Conservation (phyloP, 2,888 invertebrate species). For the Parnassius mnemosyne region DNA sequence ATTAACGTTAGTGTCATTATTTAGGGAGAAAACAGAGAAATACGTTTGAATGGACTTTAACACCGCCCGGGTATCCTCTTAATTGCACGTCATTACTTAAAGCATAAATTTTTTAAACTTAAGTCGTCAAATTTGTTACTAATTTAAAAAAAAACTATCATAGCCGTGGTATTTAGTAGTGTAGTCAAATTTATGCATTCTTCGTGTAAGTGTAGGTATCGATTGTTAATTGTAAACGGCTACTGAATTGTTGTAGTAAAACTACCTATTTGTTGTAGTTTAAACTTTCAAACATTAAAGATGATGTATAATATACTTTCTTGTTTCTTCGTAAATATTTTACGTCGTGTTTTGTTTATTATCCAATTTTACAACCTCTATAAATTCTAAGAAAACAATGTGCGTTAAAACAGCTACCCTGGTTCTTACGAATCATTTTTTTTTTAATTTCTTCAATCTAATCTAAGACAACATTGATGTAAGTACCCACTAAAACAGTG, state of each 20-base stretch:
- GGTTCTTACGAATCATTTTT: no score
- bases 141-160: conserved; percentile 9
- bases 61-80: no score
- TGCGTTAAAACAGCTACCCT: no score
- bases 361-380: neutral
- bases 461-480: no score
- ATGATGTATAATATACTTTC: conserved; percentile 76
- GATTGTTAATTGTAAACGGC: conserved; percentile 36
- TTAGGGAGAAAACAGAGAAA: no score
- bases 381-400: no score
- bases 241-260: conserved; percentile 38
- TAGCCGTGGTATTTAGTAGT: conserved; percentile 7
- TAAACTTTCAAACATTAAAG: conserved; percentile 68
- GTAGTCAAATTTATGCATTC: conserved; percentile 33
- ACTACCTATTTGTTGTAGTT: conserved; percentile 72
- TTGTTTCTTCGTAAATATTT: conserved; percentile 65
- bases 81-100: no score
- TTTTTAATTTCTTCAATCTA: no score
- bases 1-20: no score
- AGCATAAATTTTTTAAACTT: no score
- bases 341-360: conserved; percentile 15
- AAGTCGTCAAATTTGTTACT: conserved; percentile 3
- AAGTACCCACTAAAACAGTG: no score
- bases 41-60: no score
- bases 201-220: conserved; percentile 30